phyloP scores from a whole-genome alignment of 2,113 vertebrate genomes.

The Toxotes chatareus region DNA sequence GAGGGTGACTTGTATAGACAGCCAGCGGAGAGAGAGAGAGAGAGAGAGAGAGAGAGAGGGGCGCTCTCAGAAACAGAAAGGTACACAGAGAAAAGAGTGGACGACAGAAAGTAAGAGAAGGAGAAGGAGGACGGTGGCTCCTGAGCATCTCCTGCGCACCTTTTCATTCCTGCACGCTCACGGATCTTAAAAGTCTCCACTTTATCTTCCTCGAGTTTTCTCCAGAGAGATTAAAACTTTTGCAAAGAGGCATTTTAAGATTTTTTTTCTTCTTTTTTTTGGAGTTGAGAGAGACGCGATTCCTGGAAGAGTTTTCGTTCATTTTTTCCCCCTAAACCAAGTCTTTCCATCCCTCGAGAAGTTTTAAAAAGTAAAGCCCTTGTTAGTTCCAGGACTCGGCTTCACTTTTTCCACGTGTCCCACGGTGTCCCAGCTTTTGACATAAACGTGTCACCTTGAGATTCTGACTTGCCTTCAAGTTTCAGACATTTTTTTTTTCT shows the following conservation, averaged over 20 bases:
- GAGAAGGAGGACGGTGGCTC: constrained; percentile 65
- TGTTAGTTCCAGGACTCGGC: constrained; percentile 51
- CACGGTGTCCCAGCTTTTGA: constrained; percentile 51
- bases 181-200: constrained; percentile 57
- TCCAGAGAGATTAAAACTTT: constrained; percentile 50
- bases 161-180: constrained; percentile 38
- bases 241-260: constrained; percentile 14
- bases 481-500: constrained; percentile 28
- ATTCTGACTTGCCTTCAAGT: constrained; percentile 18
- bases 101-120: constrained; percentile 70
- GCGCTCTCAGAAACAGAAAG: constrained; percentile 70
- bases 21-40: constrained; percentile 61
- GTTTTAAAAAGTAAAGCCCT: constrained; percentile 62
- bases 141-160: constrained; percentile 73
- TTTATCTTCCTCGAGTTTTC: constrained; percentile 1
- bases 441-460: constrained; percentile 58
- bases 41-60: constrained; percentile 47
- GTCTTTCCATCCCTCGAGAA: constrained; percentile 61
- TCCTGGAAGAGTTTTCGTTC: constrained; percentile 56
- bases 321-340: constrained; percentile 26
- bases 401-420: constrained; percentile 75
- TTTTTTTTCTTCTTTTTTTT: neutral
- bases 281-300: constrained; percentile 37
- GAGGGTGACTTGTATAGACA: constrained; percentile 81
- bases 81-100: constrained; percentile 67